Evolutionary conservation across 2,113 vertebrate species (phyloP), one percentile per base, ranked within the genome.

Genomic region (Condylura cristata): DNA sequence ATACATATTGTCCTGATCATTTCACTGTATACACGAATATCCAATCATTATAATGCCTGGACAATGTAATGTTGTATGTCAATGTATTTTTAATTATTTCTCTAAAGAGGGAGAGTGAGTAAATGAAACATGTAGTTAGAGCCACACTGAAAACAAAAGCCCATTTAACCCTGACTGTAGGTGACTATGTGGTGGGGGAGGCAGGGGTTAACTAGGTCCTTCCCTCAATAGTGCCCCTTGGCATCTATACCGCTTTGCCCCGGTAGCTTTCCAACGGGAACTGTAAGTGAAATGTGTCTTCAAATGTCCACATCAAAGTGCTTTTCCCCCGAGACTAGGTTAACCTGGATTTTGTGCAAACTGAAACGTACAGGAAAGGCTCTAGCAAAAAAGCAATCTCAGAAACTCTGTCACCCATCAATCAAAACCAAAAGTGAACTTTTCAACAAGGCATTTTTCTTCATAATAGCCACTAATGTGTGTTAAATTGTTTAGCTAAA

Each of bases 121-220:
- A 24, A 41, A 30, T 14, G 34, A 79, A 22, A n/a, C 6, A 3
- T 0, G 8, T 2, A 8, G 32, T 30, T 17, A 30, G 0, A 6
- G 26, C 32, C 63, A 12, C 22, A n/a, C 82, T 39, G 37, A 79
- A 51, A 79, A 75, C 39, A 65, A 51, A 93, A 48, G 24, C 32
- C 30, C 24, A 9, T 6, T 44, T 53, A 85, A 26, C n/a, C 37
- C 8, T 61, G 46, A 41, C 53, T 56, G 51, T 53, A 20, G 20
- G 53, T 56, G 9, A 22, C 18, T 22, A 22, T 56, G 53, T 22
- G 18, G 18, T 56, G 20, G 53, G 53, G 20, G 53, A 56, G 53
- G 20, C 20, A 56, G 53, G 20, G 20, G 53, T 22, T 41, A 28
- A 2, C n/a, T 75, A 79, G 37, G 58, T 56, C 13, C 6, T 41